These are phyloP conservation scores for Tokudaia muenninki DNA, from an alignment of 2,797 vertebrate genomes.

Conservation along the genomic window DNA sequence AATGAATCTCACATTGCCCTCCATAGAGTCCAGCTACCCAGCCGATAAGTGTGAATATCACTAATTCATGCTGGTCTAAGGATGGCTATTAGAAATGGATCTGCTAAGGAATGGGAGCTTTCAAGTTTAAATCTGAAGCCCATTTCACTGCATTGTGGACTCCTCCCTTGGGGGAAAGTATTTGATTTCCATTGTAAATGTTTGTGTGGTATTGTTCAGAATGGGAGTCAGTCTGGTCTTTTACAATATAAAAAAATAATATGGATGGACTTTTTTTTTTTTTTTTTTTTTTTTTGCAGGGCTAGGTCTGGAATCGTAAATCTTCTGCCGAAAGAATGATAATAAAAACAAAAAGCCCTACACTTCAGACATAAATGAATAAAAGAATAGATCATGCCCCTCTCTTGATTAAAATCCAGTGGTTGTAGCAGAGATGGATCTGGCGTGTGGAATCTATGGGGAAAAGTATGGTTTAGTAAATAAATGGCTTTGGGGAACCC, in stretches of 20 bases:
- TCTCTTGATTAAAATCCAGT: conserved; percentile 42
- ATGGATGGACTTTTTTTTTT: conserved; percentile 9
- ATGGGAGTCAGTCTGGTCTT: background rate
- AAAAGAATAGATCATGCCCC: conserved; percentile 26
- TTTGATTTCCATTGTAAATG: conserved; percentile 53
- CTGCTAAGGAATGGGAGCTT: background rate
- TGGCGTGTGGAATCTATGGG: background rate
- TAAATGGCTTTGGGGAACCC: conserved; percentile 29
- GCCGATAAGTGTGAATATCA: background rate
- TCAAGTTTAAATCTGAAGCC: background rate
- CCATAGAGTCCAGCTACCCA: background rate
- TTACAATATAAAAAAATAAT: conserved; percentile 34
- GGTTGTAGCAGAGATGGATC: background rate
- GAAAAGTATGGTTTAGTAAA: conserved; percentile 25
- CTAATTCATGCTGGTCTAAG: background rate
- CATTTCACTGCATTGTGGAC: background rate
- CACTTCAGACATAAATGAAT: conserved; percentile 39
- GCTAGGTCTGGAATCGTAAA: background rate
- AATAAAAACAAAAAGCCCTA: conserved; percentile 42
- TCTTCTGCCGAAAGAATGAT: conserved; percentile 25
- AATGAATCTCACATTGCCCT: background rate
- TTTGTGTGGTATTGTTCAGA: conserved; percentile 9
- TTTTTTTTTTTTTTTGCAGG: background rate
- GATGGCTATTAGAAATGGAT: background rate
- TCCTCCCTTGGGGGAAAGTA: background rate